Evolutionary conservation across 2,888 invertebrate genomes (phyloP).

Genomic region (Diabrotica balteata): DNA sequence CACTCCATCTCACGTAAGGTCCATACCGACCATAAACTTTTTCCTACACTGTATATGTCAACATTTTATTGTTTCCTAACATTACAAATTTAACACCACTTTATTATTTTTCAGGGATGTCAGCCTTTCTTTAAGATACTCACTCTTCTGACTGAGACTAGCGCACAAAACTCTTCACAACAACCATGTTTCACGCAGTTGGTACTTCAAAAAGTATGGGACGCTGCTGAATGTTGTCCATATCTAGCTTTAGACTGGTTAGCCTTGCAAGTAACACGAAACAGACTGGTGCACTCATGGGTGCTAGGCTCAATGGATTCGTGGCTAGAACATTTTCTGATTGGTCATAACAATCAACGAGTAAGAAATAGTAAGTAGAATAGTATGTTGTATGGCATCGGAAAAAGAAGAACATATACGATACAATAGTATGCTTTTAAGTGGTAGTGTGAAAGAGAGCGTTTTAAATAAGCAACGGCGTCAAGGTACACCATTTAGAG

Average conservation of each 20-base stretch:
- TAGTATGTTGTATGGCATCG: too few species aligned
- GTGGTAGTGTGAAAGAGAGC: too few species aligned
- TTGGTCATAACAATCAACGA: constrained; percentile 84
- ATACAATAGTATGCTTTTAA: too few species aligned
- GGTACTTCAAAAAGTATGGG: constrained; percentile 88
- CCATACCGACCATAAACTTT: too few species aligned
- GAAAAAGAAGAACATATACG: too few species aligned
- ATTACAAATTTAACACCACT: too few species aligned
- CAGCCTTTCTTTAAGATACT: constrained; percentile 92
- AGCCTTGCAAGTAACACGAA: constrained; percentile 82
- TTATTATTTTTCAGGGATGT: constrained; percentile 67
- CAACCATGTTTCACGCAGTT: constrained; percentile 91
- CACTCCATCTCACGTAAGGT: too few species aligned
- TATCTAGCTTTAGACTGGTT: constrained; percentile 94
- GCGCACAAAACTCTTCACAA: constrained; percentile 67
- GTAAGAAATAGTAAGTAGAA: constrained; percentile 75
- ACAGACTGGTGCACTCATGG: constrained; percentile 90
- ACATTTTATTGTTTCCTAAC: too few species aligned
- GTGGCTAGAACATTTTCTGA: constrained; percentile 89
- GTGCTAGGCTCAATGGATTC: constrained; percentile 90
- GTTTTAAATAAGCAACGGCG: too few species aligned
- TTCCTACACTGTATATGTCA: too few species aligned
- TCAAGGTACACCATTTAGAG: too few species aligned
- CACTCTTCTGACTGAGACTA: constrained; percentile 80
- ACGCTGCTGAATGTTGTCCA: constrained; percentile 87